Base-by-base conservation (phyloP, 2,888 invertebrate species). In the Uropetala carovei region DNA sequence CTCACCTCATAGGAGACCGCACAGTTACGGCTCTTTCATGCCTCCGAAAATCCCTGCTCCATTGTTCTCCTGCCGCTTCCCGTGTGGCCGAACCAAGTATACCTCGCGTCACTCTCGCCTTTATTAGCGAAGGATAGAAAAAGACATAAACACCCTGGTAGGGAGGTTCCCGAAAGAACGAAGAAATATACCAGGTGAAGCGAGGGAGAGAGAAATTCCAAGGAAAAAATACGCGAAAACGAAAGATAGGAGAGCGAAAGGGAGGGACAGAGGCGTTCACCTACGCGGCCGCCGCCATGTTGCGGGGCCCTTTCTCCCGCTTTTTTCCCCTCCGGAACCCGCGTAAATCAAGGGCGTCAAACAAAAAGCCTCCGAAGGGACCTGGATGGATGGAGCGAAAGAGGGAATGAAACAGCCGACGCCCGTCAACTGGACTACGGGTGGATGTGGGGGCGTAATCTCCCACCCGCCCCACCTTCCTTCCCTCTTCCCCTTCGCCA, bases 311-410 rank as follows among this genome's bases (percentile, higher is more conserved):
- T 57, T 83, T 56, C 43, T n/a, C 43, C 56, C 83, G 16, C n/a
- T 11, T n/a, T n/a, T n/a, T 4, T 64, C 0, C 11, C 11, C 64
- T n/a, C 43, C 57, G 18, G 14, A n/a, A 43, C 43, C 83, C 83
- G 83, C 83, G 89, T 89, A 89, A 89, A 89, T 89, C 89, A 89
- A 89, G 89, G 89, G 89, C 89, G 89, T 89, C 89, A 68, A 89
- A 89, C 89, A 89, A 89, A 89, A 89, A 89, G 89, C 86, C 86
- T 86, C 86, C 43, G 30, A 18, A 86, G 60, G 83, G 83, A 57
- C 82, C 43, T 30, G 82, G 82, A 82, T 57, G 83, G 56, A 83
- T n/a, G 85, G 58, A n/a, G 27, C 59, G 60, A 89, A 60, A 64
- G 64, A 89, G 89, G 89, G 89, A 56, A 89, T 89, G 89, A 64